Base-by-base conservation (phyloP, 2,888 invertebrate genomes). In the Itoplectis maculator region DNA sequence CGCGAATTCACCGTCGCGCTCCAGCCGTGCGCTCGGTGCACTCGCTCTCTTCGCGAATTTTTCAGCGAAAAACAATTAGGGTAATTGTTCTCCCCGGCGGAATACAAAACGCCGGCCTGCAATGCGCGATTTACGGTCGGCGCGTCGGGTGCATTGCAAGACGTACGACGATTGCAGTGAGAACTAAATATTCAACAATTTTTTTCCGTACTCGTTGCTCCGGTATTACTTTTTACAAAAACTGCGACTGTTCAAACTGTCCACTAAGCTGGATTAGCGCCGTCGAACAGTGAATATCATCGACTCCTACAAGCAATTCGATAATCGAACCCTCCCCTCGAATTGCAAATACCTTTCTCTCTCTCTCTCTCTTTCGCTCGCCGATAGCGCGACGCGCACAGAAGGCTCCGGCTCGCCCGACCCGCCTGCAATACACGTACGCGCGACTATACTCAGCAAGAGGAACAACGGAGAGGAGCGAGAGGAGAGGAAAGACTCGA, bases 321-420 rank as follows among this genome's bases (percentile, higher is more conserved):
- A 59, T 35, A 72, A 59, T 18, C 72, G 59, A 59, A 59, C 1
- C 29, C 51, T 2, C 35, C 40, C n/a, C 47, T 47, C 35, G 73
- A 13, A 13, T 47, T 4, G 7, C 49, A 15, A 35, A 42, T 3
- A 15, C 23, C 8, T 51, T 23, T 61, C 68, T 35, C 69, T 75
- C 69, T 75, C 40, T 37, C 54, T 74, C 49, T 61, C 68, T 35
- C 69, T 75, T 61, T 75, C 40, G 20, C 54, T 74, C 49, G 45
- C 42, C 49, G 65, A 45, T 45, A 66, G 54, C 54, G 45, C 11
- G 15, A 23, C 47, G 49, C 40, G 47, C 40, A 49, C 20, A 8
- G 42, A 29, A 59, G 29, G 3, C 5, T 42, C 40, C 63, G 29
- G 51, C 23, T 45, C 23, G 45, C 61, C 20, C 54, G 42, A 69